phyloP scores from a whole-genome alignment of 1,140 invertebrate species.

The Drosophila repleta region DNA sequence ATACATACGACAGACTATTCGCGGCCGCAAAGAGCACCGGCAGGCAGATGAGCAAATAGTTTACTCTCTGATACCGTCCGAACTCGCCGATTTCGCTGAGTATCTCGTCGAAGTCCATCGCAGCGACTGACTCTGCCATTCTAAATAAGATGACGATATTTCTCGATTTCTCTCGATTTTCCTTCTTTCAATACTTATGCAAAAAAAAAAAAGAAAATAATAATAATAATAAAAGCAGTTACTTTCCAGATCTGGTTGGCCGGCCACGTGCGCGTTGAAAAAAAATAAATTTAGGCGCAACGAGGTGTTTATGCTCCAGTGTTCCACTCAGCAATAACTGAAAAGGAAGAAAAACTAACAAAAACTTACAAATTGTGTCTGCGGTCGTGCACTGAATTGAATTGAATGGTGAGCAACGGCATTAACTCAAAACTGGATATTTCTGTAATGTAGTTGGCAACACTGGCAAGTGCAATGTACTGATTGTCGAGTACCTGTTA shows the following conservation, averaged over 20 bases:
- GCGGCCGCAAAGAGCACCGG: conserved; percentile 86
- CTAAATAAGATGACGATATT: not conserved
- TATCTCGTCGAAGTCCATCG: conserved; percentile 82
- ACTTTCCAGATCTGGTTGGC: not conserved
- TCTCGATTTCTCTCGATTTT: not conserved
- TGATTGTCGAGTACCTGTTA: not conserved
- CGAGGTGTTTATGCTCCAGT: not conserved
- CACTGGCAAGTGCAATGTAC: not conserved
- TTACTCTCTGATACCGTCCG: conserved; percentile 85
- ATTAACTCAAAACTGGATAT: not conserved
- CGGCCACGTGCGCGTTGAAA: conserved; percentile 3
- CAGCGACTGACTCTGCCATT: conserved; percentile 17
- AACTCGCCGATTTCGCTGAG: conserved; percentile 86
- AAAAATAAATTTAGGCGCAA: not conserved
- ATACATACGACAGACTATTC: conserved; percentile 87
- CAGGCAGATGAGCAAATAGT: conserved; percentile 86
- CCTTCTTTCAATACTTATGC: conserved; percentile 10
- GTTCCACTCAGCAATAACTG: not conserved
- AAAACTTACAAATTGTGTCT: not conserved
- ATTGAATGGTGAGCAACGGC: not conserved
- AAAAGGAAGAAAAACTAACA: not conserved
- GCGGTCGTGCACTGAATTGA: not conserved
- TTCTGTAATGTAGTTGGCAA: not conserved
- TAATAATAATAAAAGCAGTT: not conserved
- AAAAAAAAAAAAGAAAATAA: too few species aligned